phyloP scores from a whole-genome alignment of 1,140 invertebrate species.

The Aphelinus certus region DNA sequence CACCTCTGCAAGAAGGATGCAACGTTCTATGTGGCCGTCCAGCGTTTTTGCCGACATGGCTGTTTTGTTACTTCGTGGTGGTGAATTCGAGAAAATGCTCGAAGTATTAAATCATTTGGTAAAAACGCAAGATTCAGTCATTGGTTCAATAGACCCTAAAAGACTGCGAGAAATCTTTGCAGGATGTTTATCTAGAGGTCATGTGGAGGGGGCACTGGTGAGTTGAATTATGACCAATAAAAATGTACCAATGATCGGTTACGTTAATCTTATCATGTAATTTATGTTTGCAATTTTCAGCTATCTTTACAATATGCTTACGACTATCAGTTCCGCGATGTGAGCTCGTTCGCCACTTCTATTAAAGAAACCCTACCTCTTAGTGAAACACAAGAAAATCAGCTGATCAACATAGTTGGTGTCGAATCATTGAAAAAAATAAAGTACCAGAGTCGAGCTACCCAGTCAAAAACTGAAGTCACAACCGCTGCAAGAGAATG shows the following conservation, averaged over 20 bases:
- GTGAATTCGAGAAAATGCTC: slow-evolving; percentile 42
- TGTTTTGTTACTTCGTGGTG: slow-evolving; percentile 44
- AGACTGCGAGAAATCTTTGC: slow-evolving; percentile 46
- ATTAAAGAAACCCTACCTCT: slow-evolving; percentile 41
- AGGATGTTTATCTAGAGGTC: slow-evolving; percentile 41
- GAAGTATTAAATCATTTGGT: slow-evolving; percentile 43
- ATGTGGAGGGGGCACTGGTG: slow-evolving; percentile 48
- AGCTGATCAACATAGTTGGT: slow-evolving; percentile 43
- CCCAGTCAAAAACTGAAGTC: not conserved
- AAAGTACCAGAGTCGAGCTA: not conserved
- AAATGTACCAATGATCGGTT: slow-evolving; percentile 15
- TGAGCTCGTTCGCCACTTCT: slow-evolving; percentile 34
- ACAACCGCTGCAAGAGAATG: not conserved
- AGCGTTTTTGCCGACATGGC: slow-evolving; percentile 36
- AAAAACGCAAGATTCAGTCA: slow-evolving; percentile 29
- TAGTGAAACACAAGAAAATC: slow-evolving; percentile 27
- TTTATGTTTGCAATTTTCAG: slow-evolving; percentile 35
- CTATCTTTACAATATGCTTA: slow-evolving; percentile 29
- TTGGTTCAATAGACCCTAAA: slow-evolving; percentile 31
- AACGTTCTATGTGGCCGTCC: slow-evolving; percentile 14
- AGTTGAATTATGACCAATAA: slow-evolving; percentile 33
- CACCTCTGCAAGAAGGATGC: not conserved
- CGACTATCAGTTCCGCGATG: slow-evolving; percentile 31
- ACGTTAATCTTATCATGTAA: not conserved
- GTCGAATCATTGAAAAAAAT: not conserved